A percentile compares a stretch with the other conserved stretches of the same genome.
Conservation (phyloP, 2,888 invertebrate genomes). For the Troilus luridus region DNA sequence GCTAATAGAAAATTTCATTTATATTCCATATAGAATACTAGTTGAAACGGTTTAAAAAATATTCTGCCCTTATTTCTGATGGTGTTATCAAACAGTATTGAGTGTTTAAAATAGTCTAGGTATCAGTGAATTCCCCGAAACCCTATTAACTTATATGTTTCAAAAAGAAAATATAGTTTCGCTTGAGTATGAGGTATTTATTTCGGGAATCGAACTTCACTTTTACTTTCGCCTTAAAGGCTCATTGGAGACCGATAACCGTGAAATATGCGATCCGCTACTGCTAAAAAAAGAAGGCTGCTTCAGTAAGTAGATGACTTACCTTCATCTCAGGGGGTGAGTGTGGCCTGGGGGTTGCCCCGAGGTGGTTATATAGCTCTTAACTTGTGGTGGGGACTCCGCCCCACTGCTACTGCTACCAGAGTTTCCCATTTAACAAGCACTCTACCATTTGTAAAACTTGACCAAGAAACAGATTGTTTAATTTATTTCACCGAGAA, state of each 20-base stretch:
- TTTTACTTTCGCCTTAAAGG: too few relatives aligned
- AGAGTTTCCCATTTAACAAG: neutral
- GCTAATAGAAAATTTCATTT: too few relatives aligned
- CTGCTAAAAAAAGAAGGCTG: neutral
- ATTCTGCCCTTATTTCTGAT: too few relatives aligned
- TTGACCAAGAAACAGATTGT: neutral
- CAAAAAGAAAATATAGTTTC: neutral
- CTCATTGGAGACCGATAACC: neutral
- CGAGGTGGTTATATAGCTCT: neutral
- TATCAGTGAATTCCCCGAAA: neutral
- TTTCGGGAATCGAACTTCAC: neutral
- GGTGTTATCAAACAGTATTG: too few relatives aligned
- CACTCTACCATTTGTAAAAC: neutral
- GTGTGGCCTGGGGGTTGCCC: neutral
- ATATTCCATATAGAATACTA: too few relatives aligned
- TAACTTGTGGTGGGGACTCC: conserved; percentile 6
- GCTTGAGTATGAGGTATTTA: neutral
- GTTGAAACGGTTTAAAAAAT: too few relatives aligned
- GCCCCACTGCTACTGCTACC: conserved; percentile 9
- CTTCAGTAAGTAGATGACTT: neutral
- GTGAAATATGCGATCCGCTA: neutral
- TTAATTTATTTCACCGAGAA: neutral
- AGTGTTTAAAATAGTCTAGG: neutral
- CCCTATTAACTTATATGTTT: neutral
- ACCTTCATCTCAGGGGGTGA: conserved; percentile 20